Evolutionary conservation across 2,113 vertebrate genomes (phyloP).

Genomic region (Geococcyx californianus): DNA sequence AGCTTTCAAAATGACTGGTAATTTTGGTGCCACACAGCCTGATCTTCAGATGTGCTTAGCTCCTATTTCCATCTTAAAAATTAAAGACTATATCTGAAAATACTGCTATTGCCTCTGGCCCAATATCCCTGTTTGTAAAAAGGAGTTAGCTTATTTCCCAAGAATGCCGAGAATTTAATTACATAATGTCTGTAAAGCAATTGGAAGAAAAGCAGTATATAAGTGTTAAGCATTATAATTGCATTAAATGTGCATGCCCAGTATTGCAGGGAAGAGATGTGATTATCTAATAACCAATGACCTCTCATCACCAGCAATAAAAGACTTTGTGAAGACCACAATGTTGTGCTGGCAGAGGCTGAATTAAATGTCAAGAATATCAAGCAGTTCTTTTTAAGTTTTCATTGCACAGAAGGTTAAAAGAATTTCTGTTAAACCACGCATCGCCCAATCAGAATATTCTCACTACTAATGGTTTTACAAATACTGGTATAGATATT

Average conservation of each 20-base stretch:
- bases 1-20: constrained; percentile 15
- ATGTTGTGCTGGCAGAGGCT: constrained; percentile 11
- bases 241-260: constrained; percentile 46
- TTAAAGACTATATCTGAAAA: constrained; percentile 35
- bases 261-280: constrained; percentile 34
- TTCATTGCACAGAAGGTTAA: constrained; percentile 27
- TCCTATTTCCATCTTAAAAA: constrained; percentile 33
- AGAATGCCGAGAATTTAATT: constrained; percentile 66
- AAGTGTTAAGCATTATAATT: constrained; percentile 58
- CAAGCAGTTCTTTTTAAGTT: constrained; percentile 29
- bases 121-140: constrained; percentile 35
- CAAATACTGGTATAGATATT: constrained; percentile 57
- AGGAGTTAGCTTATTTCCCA: constrained; percentile 57
- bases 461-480: constrained; percentile 8
- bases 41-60: background rate
- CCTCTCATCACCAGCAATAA: constrained; percentile 57
- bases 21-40: background rate
- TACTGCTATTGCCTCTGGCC: background rate
- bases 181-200: constrained; percentile 58
- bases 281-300: constrained; percentile 62
- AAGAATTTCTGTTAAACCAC: constrained; percentile 42
- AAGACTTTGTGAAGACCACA: constrained; percentile 26
- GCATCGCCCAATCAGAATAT: background rate
- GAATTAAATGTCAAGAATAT: constrained; percentile 39
- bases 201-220: constrained; percentile 45